These are phyloP conservation scores for Struthio camelus DNA, from an alignment of 2,113 vertebrate species.

Conservation along the genomic window DNA sequence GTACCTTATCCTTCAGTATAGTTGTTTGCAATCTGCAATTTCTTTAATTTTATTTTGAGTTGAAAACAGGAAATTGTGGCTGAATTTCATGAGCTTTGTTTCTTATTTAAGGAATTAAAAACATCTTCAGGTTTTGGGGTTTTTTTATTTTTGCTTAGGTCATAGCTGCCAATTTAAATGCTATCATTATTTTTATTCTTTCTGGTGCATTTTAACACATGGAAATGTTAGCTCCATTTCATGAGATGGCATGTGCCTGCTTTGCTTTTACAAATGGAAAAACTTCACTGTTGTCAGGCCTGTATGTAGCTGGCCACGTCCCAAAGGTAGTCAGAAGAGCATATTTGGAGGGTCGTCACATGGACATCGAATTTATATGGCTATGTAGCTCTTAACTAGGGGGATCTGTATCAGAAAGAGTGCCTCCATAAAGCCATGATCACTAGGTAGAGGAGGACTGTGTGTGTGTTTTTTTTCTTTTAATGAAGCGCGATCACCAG, in stretches of 20 bases:
- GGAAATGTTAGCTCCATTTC: neutral
- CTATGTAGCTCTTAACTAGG: neutral
- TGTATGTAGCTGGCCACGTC: fast-evolving
- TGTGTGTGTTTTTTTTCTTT: neutral
- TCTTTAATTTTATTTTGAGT: conserved; percentile 24
- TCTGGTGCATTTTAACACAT: neutral
- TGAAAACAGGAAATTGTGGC: conserved; percentile 69
- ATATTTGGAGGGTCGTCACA: neutral
- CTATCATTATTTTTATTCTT: conserved; percentile 11
- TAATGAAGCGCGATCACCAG: neutral
- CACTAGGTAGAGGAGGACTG: too few relatives aligned
- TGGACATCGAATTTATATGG: fast-evolving
- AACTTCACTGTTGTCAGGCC: neutral
- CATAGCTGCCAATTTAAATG: conserved; percentile 43
- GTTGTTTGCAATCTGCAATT: neutral
- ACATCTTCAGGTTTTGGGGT: conserved; percentile 35
- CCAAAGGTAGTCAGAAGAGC: neutral
- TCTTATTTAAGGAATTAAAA: conserved; percentile 71
- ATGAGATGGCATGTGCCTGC: neutral
- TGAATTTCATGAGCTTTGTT: conserved; percentile 65
- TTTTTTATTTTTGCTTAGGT: conserved; percentile 43
- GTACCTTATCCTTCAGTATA: neutral
- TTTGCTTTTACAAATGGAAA: neutral
- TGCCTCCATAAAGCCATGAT: neutral
- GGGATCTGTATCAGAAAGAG: neutral